A percentile compares a stretch with the other conserved stretches of the same genome.
These are phyloP conservation scores for Tuta absoluta DNA, from an alignment of 2,888 invertebrate genomes.

Conservation along the genomic window DNA sequence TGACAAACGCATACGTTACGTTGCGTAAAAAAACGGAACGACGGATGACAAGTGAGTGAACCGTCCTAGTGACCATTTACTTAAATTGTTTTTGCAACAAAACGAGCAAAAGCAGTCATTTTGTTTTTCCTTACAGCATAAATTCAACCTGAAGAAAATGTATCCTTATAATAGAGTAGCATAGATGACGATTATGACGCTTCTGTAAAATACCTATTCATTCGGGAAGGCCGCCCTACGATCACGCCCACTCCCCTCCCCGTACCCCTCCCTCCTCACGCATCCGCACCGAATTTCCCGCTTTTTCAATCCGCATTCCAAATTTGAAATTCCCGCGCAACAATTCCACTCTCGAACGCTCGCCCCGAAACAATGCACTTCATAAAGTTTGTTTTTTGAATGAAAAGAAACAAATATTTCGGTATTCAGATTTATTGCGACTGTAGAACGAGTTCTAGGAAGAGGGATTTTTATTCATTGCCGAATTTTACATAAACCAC, in stretches of 20 bases:
- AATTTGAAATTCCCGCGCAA: slow-evolving; percentile 63
- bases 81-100: too few relatives aligned
- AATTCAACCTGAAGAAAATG: neutral
- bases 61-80: too few relatives aligned
- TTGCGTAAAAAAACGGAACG: too few relatives aligned
- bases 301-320: slow-evolving; percentile 54
- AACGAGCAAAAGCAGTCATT: too few relatives aligned
- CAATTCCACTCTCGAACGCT: slow-evolving; percentile 48
- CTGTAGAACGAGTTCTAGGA: slow-evolving; percentile 7
- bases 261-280: slow-evolving; percentile 43
- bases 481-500: slow-evolving; percentile 31
- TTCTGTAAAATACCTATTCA: slow-evolving; percentile 29
- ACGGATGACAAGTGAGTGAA: too few relatives aligned
- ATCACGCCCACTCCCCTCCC: slow-evolving; percentile 58
- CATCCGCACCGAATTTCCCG: slow-evolving; percentile 49
- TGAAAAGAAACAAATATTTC: slow-evolving; percentile 9
- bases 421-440: slow-evolving; percentile 19
- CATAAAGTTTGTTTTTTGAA: slow-evolving; percentile 21
- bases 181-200: neutral
- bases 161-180: neutral
- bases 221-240: slow-evolving; percentile 50
- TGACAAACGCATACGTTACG: too few relatives aligned
- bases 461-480: slow-evolving; percentile 26
- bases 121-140: neutral
- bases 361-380: slow-evolving; percentile 47